These are phyloP conservation scores for Octomys mimax DNA, from an alignment of 2,797 vertebrate species.

Conservation along the genomic window DNA sequence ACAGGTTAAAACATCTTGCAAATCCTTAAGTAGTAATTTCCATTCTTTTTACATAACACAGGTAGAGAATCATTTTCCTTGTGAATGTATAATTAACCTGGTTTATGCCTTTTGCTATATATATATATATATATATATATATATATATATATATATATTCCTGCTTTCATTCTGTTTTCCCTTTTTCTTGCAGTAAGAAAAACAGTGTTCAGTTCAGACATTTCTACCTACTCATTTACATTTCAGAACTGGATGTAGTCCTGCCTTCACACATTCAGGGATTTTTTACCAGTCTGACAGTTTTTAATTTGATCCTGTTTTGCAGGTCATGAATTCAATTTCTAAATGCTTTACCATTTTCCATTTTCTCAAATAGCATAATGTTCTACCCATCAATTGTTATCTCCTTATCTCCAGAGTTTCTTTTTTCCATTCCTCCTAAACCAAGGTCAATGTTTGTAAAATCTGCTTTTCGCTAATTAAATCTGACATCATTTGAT, in stretches of 20 bases:
- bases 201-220: constrained; percentile 40
- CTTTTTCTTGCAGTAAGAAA: not conserved
- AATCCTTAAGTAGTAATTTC: not conserved
- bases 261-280: constrained; percentile 51
- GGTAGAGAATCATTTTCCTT: not conserved
- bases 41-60: not conserved
- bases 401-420: constrained; percentile 77
- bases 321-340: constrained; percentile 81
- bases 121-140: no score
- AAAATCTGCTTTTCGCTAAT: constrained; percentile 81
- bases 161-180: not conserved
- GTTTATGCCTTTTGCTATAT: not conserved
- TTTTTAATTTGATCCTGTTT: constrained; percentile 83
- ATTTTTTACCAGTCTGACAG: constrained; percentile 67
- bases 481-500: constrained; percentile 82
- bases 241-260: constrained; percentile 70
- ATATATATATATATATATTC: not conserved
- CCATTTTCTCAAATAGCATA: constrained; percentile 75
- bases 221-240: constrained; percentile 71
- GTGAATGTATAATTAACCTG: not conserved
- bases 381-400: constrained; percentile 70
- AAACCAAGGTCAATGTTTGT: constrained; percentile 78
- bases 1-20: not conserved
- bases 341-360: constrained; percentile 75
- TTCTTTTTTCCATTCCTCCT: constrained; percentile 50